Conservation (phyloP, 2,888 invertebrate species). For the Cataglyphis cursor region DNA sequence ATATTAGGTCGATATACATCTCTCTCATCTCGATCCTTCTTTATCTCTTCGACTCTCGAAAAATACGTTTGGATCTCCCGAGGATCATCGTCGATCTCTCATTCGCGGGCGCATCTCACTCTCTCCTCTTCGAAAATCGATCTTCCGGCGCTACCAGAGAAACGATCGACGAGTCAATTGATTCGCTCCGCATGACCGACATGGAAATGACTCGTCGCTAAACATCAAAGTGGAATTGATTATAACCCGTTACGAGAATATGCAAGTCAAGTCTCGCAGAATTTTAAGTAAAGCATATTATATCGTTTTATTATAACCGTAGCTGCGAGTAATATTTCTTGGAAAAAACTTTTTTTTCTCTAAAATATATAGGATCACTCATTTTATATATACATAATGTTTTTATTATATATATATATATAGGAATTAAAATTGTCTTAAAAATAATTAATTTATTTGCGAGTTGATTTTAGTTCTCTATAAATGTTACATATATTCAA, state of each 20-base stretch:
- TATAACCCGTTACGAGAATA: background rate
- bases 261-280: conserved; percentile 13
- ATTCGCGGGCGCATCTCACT: conserved; percentile 42
- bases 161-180: conserved; percentile 58
- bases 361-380: background rate
- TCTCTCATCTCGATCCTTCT: conserved; percentile 30
- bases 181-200: background rate
- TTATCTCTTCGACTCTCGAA: conserved; percentile 49
- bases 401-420: background rate
- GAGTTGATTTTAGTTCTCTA: background rate
- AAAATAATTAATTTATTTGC: background rate
- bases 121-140: conserved; percentile 23
- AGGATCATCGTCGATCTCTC: conserved; percentile 63
- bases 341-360: background rate
- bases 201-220: background rate
- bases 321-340: background rate
- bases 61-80: conserved; percentile 58
- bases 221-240: conserved; percentile 7
- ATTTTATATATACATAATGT: too few species aligned
- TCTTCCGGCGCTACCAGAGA: background rate
- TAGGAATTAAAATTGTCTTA: background rate
- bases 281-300: background rate
- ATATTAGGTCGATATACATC: conserved; percentile 59
- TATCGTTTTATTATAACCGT: background rate
- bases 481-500: background rate